Percentiles rank a stretch among this genome's conserved stretches.
phyloP scores from a whole-genome alignment of 53 echinoderm and acorn worm species.

The Holothuria scabra region DNA sequence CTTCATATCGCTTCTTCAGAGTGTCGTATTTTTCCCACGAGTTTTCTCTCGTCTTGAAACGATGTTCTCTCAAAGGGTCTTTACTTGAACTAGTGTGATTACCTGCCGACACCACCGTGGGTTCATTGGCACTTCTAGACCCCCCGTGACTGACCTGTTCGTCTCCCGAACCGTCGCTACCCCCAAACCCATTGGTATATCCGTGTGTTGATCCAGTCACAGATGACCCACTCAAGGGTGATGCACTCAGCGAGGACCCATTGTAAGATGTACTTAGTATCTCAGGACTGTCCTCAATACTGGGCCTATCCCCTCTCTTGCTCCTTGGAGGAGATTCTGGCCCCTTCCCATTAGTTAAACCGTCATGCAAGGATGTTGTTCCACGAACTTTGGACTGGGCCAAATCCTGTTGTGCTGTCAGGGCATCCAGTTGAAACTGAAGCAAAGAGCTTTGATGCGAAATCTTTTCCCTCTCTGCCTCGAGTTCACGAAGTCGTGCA shows the following conservation, averaged over 20 bases:
- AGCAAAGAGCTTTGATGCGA: slow-evolving; percentile 82
- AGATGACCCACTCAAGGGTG: not conserved
- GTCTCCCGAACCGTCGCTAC: slow-evolving; percentile 13
- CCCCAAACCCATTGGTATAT: slow-evolving; percentile 2
- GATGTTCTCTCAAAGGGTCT: slow-evolving; percentile 25
- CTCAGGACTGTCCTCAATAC: slow-evolving; percentile 13
- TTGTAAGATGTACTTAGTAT: slow-evolving; percentile 22
- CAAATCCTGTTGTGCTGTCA: slow-evolving; percentile 73
- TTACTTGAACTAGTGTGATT: not conserved
- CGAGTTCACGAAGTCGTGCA: slow-evolving; percentile 71
- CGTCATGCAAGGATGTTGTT: slow-evolving; percentile 46
- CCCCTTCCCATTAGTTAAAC: not conserved
- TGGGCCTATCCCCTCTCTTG: not conserved
- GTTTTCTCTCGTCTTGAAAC: slow-evolving; percentile 50
- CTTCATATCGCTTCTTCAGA: slow-evolving; percentile 80
- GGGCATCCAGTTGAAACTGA: slow-evolving; percentile 83
- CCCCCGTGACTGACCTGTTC: not conserved
- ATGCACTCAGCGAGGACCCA: not conserved
- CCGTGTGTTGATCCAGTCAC: slow-evolving; percentile 2
- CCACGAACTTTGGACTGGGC: slow-evolving; percentile 60
- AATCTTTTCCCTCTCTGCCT: slow-evolving; percentile 72
- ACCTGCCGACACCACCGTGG: slow-evolving; percentile 25
- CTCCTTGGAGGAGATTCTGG: not conserved
- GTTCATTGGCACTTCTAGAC: not conserved
- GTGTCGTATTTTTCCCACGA: slow-evolving; percentile 91